phyloP scores from a whole-genome alignment of 2,888 invertebrate species.

The Laspeyria flexula region DNA sequence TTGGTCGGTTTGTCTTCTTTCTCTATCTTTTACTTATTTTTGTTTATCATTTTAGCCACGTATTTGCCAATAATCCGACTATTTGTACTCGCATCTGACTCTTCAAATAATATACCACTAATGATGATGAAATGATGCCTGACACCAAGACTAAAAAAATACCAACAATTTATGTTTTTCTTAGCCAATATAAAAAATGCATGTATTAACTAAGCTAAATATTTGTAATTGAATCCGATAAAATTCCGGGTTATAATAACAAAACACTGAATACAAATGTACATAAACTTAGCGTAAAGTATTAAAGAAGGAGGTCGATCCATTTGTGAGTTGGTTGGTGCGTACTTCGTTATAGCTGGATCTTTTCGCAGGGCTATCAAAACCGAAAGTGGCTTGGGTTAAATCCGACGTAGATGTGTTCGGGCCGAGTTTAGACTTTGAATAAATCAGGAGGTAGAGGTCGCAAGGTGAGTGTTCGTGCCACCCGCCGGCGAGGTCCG shows the following conservation, averaged over 20 bases:
- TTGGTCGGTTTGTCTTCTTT: too few species aligned
- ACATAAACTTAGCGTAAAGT: not conserved
- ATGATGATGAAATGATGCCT: too few species aligned
- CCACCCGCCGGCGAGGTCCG: slow-evolving; percentile 30
- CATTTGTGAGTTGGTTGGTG: slow-evolving; percentile 24
- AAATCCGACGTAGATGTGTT: slow-evolving; percentile 54
- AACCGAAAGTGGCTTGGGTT: slow-evolving; percentile 52
- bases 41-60: too few species aligned
- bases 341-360: slow-evolving; percentile 18
- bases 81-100: too few species aligned
- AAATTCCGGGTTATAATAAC: too few species aligned
- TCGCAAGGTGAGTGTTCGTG: slow-evolving; percentile 55
- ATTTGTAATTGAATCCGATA: not conserved
- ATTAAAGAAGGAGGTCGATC: slow-evolving; percentile 9
- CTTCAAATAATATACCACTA: too few species aligned
- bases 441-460: slow-evolving; percentile 65
- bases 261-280: not conserved
- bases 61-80: too few species aligned
- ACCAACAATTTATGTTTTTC: too few species aligned
- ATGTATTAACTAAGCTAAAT: too few species aligned
- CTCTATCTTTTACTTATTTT: too few species aligned
- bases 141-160: too few species aligned
- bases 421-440: slow-evolving; percentile 59
- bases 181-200: too few species aligned
- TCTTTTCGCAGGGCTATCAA: slow-evolving; percentile 45